A percentile compares a stretch with the other conserved stretches of the same genome.
Evolutionary conservation across 2,888 invertebrate species (phyloP).

Genomic region (Tetranychus truncatus): DNA sequence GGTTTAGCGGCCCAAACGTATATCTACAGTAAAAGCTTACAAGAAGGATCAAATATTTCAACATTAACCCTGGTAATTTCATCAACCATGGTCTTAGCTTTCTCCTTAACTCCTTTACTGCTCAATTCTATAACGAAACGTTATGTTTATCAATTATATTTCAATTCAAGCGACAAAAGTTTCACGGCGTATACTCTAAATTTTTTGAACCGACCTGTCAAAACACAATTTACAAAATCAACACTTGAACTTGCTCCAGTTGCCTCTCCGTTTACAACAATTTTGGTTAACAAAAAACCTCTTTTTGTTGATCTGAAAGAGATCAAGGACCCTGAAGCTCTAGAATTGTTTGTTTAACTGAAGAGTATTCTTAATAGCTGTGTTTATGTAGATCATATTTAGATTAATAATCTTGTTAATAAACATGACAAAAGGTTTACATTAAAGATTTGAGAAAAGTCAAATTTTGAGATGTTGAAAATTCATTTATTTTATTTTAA

Average conservation of each 20-base stretch:
- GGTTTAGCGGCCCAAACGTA: constrained; percentile 10
- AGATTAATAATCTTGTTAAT: not conserved
- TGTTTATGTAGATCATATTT: not conserved
- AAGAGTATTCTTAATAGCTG: not conserved
- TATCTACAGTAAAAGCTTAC: not conserved
- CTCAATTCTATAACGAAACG: constrained; percentile 19
- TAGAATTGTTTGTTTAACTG: not conserved
- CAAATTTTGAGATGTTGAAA: no score
- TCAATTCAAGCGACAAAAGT: constrained; percentile 8
- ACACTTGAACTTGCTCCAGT: not conserved
- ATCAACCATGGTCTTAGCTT: not conserved
- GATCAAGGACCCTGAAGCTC: not conserved
- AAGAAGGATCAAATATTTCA: not conserved
- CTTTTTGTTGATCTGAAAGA: not conserved
- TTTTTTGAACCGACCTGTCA: constrained; percentile 9
- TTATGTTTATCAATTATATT: constrained; percentile 21
- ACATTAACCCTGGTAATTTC: not conserved
- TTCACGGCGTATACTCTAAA: constrained; percentile 18
- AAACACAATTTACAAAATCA: not conserved
- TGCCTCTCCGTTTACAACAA: not conserved
- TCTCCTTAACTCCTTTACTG: constrained; percentile 13
- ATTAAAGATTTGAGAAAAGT: no score
- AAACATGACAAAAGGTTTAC: no score
- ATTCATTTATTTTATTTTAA: no score
- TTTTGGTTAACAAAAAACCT: not conserved